Percentiles rank a stretch among this genome's conserved stretches.
Conservation (phyloP, 2,113 vertebrate species). For the Halichoerus grypus region DNA sequence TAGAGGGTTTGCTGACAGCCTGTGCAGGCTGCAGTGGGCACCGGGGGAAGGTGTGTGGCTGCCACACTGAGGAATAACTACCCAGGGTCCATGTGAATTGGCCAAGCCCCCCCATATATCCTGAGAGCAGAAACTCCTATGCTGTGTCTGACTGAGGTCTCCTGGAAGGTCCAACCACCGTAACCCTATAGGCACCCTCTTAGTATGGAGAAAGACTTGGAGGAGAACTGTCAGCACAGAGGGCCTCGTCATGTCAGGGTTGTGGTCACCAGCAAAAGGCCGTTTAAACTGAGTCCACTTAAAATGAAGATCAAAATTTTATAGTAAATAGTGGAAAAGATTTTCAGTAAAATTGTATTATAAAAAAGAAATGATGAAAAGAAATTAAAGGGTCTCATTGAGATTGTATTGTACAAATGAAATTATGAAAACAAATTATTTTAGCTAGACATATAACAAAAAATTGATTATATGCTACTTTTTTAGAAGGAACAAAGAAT, state of each 20-base stretch:
- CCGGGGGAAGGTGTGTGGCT: background rate
- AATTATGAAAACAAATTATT: constrained; percentile 7
- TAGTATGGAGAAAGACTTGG: background rate
- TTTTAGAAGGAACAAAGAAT: constrained; percentile 54
- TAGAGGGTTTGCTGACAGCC: background rate
- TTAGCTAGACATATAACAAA: background rate
- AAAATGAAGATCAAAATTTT: constrained; percentile 19
- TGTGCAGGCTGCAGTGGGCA: background rate
- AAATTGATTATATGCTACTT: background rate
- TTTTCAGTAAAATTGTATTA: background rate
- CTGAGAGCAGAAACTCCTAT: background rate
- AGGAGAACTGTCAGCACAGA: background rate
- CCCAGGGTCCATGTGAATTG: background rate
- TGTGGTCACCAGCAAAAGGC: background rate
- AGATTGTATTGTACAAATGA: constrained; percentile 2
- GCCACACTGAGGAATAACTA: background rate
- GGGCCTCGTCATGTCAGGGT: background rate
- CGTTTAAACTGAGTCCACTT: background rate
- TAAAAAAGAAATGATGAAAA: constrained; percentile 11
- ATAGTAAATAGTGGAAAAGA: background rate
- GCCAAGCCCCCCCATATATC: background rate
- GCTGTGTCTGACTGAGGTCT: background rate
- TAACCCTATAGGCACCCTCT: background rate
- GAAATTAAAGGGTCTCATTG: background rate
- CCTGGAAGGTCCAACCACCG: background rate